phyloP scores from a whole-genome alignment of 2,113 vertebrate genomes.

The Benitochromis conjunctus region DNA sequence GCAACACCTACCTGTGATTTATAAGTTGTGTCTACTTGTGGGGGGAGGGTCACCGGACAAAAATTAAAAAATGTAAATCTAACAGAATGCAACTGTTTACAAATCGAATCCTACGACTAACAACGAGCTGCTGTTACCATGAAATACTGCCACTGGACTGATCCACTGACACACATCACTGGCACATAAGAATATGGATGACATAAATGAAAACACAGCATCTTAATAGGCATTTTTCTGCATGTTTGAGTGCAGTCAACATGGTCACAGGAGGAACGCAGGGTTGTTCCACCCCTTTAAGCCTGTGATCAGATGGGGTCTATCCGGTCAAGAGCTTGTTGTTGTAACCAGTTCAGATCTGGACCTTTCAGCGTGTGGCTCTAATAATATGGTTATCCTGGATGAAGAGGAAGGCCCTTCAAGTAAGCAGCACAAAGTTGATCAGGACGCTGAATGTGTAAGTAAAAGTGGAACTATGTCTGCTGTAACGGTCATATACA shows the following conservation, averaged over 20 bases:
- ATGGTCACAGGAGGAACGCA: background rate
- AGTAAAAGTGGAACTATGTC: background rate
- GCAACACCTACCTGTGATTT: background rate
- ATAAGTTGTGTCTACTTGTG: background rate
- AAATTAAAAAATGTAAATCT: background rate
- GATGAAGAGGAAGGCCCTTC: background rate
- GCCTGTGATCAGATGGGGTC: background rate
- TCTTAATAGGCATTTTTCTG: no score
- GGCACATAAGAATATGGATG: background rate
- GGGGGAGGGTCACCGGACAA: background rate
- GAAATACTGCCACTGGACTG: background rate
- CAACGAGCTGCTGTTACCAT: background rate
- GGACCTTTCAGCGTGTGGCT: background rate
- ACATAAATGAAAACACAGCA: background rate
- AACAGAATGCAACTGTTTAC: background rate
- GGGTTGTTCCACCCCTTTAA: background rate
- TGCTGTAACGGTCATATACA: background rate
- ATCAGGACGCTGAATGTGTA: background rate
- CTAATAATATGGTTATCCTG: background rate
- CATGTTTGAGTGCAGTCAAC: background rate
- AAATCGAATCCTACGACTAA: background rate
- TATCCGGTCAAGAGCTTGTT: background rate
- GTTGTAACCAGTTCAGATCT: background rate
- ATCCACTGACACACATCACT: background rate
- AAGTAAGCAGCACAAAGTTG: background rate